Percentiles rank a stretch among this genome's conserved stretches.
Conservation (phyloP, 2,888 invertebrate species). For the Pollenia amentaria region DNA sequence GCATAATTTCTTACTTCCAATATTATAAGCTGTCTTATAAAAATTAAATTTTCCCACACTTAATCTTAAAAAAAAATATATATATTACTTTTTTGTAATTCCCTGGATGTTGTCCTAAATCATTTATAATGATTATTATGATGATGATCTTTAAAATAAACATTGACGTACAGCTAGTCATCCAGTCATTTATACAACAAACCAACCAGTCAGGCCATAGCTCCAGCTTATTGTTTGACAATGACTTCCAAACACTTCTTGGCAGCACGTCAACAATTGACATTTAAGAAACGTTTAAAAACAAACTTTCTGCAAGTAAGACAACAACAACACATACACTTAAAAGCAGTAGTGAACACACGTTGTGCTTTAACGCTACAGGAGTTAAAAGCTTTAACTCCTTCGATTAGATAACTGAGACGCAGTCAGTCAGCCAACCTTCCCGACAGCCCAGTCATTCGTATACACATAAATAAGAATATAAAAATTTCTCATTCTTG, state of each 20-base stretch:
- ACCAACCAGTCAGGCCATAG: slow-evolving; percentile 31
- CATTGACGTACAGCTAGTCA: slow-evolving; percentile 53
- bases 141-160: slow-evolving; percentile 62
- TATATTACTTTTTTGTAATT: slow-evolving; percentile 6
- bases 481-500: not conserved
- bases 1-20: no score
- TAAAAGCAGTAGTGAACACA: slow-evolving; percentile 41
- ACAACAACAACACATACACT: not conserved
- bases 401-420: slow-evolving; percentile 48
- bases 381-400: slow-evolving; percentile 65
- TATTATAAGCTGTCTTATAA: not conserved
- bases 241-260: slow-evolving; percentile 65
- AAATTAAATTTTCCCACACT: slow-evolving; percentile 53
- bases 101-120: slow-evolving; percentile 53
- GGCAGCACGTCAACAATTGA: slow-evolving; percentile 69
- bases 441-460: slow-evolving; percentile 5
- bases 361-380: slow-evolving; percentile 51
- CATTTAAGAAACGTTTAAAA: slow-evolving; percentile 38
- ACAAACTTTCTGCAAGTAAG: not conserved
- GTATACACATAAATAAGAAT: not conserved
- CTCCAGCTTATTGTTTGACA: slow-evolving; percentile 53
- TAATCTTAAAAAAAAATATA: slow-evolving; percentile 29
- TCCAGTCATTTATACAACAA: slow-evolving; percentile 21
- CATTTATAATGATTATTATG: slow-evolving; percentile 56
- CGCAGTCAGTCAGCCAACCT: slow-evolving; percentile 25